Base-by-base conservation (phyloP, 2,797 vertebrate species). In the Sphaeramia orbicularis region DNA sequence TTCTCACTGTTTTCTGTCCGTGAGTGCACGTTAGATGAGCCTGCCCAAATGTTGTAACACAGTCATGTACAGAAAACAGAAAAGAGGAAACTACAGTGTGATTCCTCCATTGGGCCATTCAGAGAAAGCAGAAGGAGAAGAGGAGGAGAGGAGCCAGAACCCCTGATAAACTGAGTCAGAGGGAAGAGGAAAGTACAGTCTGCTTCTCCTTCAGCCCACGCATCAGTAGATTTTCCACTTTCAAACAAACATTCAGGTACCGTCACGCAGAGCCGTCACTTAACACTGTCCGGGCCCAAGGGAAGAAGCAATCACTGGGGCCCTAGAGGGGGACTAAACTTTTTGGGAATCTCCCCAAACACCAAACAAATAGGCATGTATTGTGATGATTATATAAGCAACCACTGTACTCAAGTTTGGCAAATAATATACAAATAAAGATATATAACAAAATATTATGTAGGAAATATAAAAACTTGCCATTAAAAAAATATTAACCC, bases 111-210 rank as follows among this genome's bases (percentile, higher is more conserved):
- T 87, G 61, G 44, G 71, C 7, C 56, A 79, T 24, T 68, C 14
- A 13, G 10, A 55, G 7, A 74, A 86, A 90, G 77, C 78, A 88
- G 84, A 84, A 91, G 59, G 68, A 67, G 69, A 80, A 56, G 44
- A 58, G 5, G 13, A 30, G 5, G 41, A 58, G 18, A 1, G 9
- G 21, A 36, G 2, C 4, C 12, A 64, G 35, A 74, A 13, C 41
- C 40, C 9, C 21, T 13, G n/a, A 1, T 0, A 4, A 35, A 18
- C 8, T 54, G 30, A 45, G 24, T 35, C 32, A 62, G 37, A 14
- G 47, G 56, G 40, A 65, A 73, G 59, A 75, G 49, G 44, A 83
- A 83, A 75, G 71, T 73, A 61, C 73, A 48, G 38, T 6, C 41
- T 37, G 63, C 32, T 52, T 60, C 61, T 36, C 8, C 40, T 49